phyloP scores from a whole-genome alignment of 2,113 vertebrate species.

The Malurus elegans region DNA sequence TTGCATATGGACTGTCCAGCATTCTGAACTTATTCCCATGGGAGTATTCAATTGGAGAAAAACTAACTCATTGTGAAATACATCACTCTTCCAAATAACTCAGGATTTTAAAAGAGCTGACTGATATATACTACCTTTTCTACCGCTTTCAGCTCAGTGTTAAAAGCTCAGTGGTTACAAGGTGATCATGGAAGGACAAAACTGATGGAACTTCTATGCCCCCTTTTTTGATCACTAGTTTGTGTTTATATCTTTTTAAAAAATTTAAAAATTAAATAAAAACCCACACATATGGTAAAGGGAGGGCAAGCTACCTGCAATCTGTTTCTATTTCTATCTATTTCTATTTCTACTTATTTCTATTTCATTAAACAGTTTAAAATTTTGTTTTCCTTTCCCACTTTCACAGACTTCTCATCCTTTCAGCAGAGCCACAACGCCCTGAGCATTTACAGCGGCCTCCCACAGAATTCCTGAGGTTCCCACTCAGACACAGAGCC shows the following conservation, averaged over 20 bases:
- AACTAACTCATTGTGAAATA: neutral
- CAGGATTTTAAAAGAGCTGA: neutral
- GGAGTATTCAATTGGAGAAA: neutral
- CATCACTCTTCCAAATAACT: neutral
- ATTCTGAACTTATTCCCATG: neutral
- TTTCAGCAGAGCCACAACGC: neutral
- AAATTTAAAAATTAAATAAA: neutral
- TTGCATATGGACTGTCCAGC: neutral
- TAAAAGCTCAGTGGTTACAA: neutral
- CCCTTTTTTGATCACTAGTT: neutral
- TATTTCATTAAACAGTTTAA: neutral
- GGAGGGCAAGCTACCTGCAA: neutral
- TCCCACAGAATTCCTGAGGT: neutral
- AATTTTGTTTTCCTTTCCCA: neutral
- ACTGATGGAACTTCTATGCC: neutral
- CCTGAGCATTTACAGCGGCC: neutral
- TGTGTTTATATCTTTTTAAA: neutral
- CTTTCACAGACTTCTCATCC: neutral
- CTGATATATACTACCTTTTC: neutral
- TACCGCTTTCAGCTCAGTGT: neutral
- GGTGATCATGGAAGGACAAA: neutral
- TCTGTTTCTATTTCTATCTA: too few relatives aligned
- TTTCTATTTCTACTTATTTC: too few relatives aligned
- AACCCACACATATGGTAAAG: rapidly evolving
- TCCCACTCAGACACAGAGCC: neutral